A percentile compares a stretch with the other conserved stretches of the same genome.
Conservation (phyloP, 1,140 invertebrate genomes). For the Trachymyrmex cornetzi region DNA sequence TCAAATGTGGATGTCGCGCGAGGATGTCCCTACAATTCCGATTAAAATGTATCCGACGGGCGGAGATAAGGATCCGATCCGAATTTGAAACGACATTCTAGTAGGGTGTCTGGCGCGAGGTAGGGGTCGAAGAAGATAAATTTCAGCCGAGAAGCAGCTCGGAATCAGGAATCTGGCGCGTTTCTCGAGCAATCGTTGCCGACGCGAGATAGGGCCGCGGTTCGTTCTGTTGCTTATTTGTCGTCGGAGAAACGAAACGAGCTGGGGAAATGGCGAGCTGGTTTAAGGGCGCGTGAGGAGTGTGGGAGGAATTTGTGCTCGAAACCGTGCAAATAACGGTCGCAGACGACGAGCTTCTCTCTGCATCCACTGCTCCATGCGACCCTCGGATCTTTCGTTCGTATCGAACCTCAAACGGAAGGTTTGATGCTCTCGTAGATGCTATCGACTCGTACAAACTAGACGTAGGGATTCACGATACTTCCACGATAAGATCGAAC, state of each 20-base stretch:
- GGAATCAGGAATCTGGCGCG: constrained; percentile 74
- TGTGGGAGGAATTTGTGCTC: constrained; percentile 46
- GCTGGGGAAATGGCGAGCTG: constrained; percentile 69
- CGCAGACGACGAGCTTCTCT: constrained; percentile 62
- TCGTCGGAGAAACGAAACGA: constrained; percentile 76
- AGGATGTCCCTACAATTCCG: constrained; percentile 27
- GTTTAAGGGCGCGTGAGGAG: constrained; percentile 47
- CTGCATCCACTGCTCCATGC: constrained; percentile 8
- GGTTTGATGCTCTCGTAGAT: constrained; percentile 70
- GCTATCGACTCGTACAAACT: constrained; percentile 62
- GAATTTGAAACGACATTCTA: constrained; percentile 71
- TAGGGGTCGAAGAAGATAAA: constrained; percentile 75
- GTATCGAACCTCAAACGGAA: constrained; percentile 55
- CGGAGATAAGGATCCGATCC: constrained; percentile 67
- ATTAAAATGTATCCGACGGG: constrained; percentile 61
- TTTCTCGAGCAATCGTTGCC: constrained; percentile 65
- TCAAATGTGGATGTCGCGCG: constrained; percentile 23
- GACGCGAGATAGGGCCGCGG: constrained; percentile 72
- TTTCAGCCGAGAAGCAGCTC: constrained; percentile 56
- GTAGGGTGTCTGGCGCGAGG: constrained; percentile 9
- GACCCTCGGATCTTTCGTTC: constrained; percentile 56
- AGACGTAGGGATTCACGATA: constrained; percentile 45
- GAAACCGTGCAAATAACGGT: constrained; percentile 77
- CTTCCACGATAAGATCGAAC: constrained; percentile 28
- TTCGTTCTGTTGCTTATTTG: constrained; percentile 77